Conservation (phyloP, 2,888 invertebrate species). For the Panopea generosa region DNA sequence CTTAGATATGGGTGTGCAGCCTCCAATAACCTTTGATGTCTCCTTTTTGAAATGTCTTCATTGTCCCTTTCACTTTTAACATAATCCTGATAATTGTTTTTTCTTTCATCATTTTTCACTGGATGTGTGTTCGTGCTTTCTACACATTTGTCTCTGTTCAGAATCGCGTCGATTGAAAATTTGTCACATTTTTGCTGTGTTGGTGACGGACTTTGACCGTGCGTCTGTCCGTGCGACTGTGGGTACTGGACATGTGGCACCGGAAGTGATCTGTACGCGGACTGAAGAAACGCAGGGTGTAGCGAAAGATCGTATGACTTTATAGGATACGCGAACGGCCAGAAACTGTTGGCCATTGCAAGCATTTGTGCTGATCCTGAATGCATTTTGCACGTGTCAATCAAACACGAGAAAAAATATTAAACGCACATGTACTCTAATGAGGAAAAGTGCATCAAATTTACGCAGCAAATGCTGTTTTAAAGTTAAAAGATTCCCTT, state of each 20-base stretch:
- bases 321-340: constrained; percentile 59
- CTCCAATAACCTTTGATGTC: constrained; percentile 71
- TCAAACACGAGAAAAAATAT: no score
- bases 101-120: constrained; percentile 20
- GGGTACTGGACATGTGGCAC: constrained; percentile 15
- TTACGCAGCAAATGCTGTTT: no score
- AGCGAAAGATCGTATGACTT: constrained; percentile 70
- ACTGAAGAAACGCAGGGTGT: constrained; percentile 75
- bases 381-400: constrained; percentile 22
- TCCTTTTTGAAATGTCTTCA: constrained; percentile 48
- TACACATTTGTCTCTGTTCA: constrained; percentile 65
- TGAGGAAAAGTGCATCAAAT: no score
- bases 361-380: constrained; percentile 42
- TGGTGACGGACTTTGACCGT: constrained; percentile 30
- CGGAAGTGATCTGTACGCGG: constrained; percentile 60
- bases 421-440: no score
- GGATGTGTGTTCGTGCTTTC: constrained; percentile 25
- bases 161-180: constrained; percentile 79
- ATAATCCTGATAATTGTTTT: constrained; percentile 29
- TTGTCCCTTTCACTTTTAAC: constrained; percentile 52
- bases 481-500: no score
- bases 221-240: constrained; percentile 11
- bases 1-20: constrained; percentile 69
- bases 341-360: constrained; percentile 48
- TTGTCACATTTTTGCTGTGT: constrained; percentile 61